Percentiles rank a stretch among this genome's conserved stretches.
Conservation (phyloP, 2,888 invertebrate species). For the Clepsis dumicolana region DNA sequence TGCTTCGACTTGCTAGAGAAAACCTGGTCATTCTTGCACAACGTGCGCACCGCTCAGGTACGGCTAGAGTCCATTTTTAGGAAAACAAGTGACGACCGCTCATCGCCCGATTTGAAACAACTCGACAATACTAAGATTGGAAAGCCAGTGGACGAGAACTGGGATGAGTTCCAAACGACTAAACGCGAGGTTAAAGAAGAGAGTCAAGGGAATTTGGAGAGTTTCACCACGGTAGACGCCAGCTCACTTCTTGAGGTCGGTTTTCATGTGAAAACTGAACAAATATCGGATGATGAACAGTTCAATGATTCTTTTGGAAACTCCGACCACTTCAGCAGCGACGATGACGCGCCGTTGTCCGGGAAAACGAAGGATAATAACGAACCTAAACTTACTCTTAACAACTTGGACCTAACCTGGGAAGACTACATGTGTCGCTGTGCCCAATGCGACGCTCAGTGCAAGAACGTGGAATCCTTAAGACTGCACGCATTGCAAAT, state of each 20-base stretch:
- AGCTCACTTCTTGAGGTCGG: slow-evolving; percentile 54
- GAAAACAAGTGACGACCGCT: slow-evolving; percentile 47
- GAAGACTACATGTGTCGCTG: slow-evolving; percentile 74
- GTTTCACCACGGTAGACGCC: slow-evolving; percentile 55
- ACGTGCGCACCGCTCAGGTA: slow-evolving; percentile 69
- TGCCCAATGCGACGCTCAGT: slow-evolving; percentile 74
- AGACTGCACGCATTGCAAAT: slow-evolving; percentile 75
- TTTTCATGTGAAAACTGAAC: slow-evolving; percentile 62
- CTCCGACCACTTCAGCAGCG: slow-evolving; percentile 60
- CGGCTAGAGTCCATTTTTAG: slow-evolving; percentile 64
- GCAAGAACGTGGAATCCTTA: slow-evolving; percentile 69
- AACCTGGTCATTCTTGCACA: slow-evolving; percentile 75
- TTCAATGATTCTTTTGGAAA: slow-evolving; percentile 45
- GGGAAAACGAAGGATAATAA: slow-evolving; percentile 61
- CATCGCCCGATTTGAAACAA: slow-evolving; percentile 46
- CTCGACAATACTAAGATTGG: slow-evolving; percentile 50
- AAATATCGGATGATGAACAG: slow-evolving; percentile 53
- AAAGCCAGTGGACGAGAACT: slow-evolving; percentile 70
- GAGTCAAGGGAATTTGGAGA: slow-evolving; percentile 51
- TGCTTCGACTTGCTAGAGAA: slow-evolving; percentile 78
- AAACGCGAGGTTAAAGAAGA: slow-evolving; percentile 70
- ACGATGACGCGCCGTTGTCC: slow-evolving; percentile 70
- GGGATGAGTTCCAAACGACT: slow-evolving; percentile 67
- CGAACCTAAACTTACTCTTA: slow-evolving; percentile 49
- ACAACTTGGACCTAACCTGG: slow-evolving; percentile 59